Percentiles rank a stretch among this genome's conserved stretches.
Evolutionary conservation across 2,888 invertebrate species (phyloP).

Genomic region (Metallyticus violacea): DNA sequence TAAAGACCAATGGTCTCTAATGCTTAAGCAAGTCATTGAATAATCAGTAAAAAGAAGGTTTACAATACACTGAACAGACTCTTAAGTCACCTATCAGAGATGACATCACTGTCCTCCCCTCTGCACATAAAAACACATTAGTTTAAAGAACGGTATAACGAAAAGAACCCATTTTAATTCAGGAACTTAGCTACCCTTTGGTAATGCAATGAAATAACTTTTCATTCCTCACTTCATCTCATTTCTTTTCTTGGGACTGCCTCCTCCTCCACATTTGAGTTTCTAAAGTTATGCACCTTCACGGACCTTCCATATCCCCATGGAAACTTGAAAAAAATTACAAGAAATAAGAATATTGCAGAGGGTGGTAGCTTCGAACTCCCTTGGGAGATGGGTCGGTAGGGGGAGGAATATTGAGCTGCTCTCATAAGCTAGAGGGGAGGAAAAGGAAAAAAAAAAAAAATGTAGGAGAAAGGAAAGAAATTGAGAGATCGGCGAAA

Average conservation of each 20-base stretch:
- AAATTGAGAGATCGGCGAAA: background rate
- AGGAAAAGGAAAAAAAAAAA: background rate
- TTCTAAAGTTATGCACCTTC: background rate
- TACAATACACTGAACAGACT: too few relatives aligned
- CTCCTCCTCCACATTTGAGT: background rate
- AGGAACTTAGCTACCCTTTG: background rate
- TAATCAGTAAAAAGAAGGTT: too few relatives aligned
- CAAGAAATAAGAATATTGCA: constrained; percentile 12
- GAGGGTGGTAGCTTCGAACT: background rate
- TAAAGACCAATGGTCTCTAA: too few relatives aligned
- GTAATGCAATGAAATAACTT: background rate
- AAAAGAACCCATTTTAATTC: background rate
- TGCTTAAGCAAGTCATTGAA: too few relatives aligned
- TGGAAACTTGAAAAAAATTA: constrained; percentile 1
- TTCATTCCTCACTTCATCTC: constrained; percentile 4
- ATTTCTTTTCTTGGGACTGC: background rate
- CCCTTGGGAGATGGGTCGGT: background rate
- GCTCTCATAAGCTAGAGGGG: background rate
- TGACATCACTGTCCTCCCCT: too few relatives aligned
- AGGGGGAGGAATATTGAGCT: background rate
- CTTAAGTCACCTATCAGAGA: too few relatives aligned
- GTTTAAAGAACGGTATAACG: too few relatives aligned
- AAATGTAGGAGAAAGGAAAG: background rate
- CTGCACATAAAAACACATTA: too few relatives aligned
- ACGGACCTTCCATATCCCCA: constrained; percentile 18